Percentiles rank a stretch among this genome's conserved stretches.
Evolutionary conservation across 2,888 invertebrate genomes (phyloP).

Genomic region (Philaethria dido): DNA sequence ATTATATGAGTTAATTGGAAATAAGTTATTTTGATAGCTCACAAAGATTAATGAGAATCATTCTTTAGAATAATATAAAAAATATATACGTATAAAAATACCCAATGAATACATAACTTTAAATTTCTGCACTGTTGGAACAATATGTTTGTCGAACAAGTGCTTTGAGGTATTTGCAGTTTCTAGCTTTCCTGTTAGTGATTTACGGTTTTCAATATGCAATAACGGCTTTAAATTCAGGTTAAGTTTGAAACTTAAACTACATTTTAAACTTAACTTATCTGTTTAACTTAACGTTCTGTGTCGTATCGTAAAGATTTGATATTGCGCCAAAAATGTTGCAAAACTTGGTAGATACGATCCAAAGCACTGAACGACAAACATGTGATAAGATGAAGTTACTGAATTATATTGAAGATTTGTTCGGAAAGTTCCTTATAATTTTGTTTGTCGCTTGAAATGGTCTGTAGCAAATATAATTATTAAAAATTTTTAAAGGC

Average conservation of each 20-base stretch:
- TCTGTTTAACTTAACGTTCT: constrained; percentile 9
- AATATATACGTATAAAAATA: neutral
- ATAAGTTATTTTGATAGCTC: too few relatives aligned
- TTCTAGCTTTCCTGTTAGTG: constrained; percentile 32
- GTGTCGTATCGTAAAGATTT: neutral
- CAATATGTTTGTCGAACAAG: constrained; percentile 47
- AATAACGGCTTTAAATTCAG: constrained; percentile 30
- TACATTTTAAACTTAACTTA: constrained; percentile 5
- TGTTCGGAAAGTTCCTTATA: neutral
- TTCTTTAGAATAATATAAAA: neutral
- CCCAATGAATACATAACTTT: constrained; percentile 25
- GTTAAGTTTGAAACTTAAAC: constrained; percentile 23
- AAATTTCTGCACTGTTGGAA: constrained; percentile 41
- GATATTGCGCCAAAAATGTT: constrained; percentile 21
- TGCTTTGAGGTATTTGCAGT: constrained; percentile 41
- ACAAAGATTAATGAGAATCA: too few relatives aligned
- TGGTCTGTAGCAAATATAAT: neutral
- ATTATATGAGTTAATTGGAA: too few relatives aligned
- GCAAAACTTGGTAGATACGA: constrained; percentile 9
- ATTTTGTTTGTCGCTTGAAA: neutral
- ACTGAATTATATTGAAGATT: neutral
- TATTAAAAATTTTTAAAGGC: neutral
- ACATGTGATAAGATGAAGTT: constrained; percentile 6
- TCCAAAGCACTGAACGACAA: constrained; percentile 10
- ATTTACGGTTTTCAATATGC: constrained; percentile 39